Evolutionary conservation across 2,888 invertebrate genomes (phyloP).

Genomic region (Erebia epiphron): DNA sequence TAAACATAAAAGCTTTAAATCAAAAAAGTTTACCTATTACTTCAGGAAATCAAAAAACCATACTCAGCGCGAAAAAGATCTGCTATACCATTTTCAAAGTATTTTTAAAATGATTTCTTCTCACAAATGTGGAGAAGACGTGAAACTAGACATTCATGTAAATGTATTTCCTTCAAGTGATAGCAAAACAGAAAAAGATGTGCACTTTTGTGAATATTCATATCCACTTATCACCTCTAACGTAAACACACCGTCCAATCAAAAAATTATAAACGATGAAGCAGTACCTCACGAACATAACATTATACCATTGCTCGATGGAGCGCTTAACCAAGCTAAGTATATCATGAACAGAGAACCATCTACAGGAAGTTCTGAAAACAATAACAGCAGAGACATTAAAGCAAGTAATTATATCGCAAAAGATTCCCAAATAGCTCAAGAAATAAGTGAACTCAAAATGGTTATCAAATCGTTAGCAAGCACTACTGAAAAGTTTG

Average conservation of each 20-base stretch:
- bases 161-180: conserved; percentile 53
- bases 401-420: conserved; percentile 35
- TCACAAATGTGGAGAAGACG: conserved; percentile 50
- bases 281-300: conserved; percentile 39
- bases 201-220: not conserved
- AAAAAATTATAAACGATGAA: not conserved
- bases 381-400: conserved; percentile 35
- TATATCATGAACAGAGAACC: conserved; percentile 51
- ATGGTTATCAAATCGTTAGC: conserved; percentile 57
- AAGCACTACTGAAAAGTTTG: conserved; percentile 54
- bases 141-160: conserved; percentile 62
- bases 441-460: conserved; percentile 62
- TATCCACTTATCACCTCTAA: conserved; percentile 9
- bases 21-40: conserved; percentile 48
- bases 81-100: conserved; percentile 52
- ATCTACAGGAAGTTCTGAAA: conserved; percentile 42
- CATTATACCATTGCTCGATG: conserved; percentile 62
- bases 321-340: conserved; percentile 57
- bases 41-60: conserved; percentile 48
- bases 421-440: conserved; percentile 47
- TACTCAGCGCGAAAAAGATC: conserved; percentile 38
- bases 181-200: conserved; percentile 32
- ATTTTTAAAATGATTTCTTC: conserved; percentile 56
- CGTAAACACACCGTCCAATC: not conserved
- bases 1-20: conserved; percentile 40